phyloP scores from a whole-genome alignment of 2,113 vertebrate genomes.

The Chamaea fasciata region DNA sequence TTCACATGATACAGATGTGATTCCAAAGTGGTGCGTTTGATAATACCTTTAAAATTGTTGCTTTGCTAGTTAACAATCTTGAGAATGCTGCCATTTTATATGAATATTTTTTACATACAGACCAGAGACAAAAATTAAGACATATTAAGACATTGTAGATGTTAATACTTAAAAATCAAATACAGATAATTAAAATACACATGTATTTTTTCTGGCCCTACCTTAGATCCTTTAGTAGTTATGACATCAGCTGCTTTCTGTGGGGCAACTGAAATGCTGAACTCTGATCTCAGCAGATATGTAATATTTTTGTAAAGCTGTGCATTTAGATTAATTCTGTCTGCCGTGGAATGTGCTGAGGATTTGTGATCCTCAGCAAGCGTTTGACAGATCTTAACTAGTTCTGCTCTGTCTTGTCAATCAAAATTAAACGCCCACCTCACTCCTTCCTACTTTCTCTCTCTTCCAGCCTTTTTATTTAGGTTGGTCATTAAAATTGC shows the following conservation, averaged over 20 bases:
- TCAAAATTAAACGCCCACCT: constrained; percentile 52
- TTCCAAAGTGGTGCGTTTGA: background rate
- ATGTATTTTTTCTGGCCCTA: background rate
- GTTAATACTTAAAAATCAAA: background rate
- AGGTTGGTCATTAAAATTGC: constrained; percentile 55
- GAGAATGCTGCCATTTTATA: background rate
- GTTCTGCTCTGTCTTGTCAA: constrained; percentile 48
- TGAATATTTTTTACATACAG: too few relatives aligned
- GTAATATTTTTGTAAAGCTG: background rate
- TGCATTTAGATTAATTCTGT: constrained; percentile 28
- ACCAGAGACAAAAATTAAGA: background rate
- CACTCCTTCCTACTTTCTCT: constrained; percentile 53
- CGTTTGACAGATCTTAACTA: constrained; percentile 54
- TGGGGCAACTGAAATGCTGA: background rate
- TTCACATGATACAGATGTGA: background rate
- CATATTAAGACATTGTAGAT: background rate
- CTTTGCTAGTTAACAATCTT: background rate
- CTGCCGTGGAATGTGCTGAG: background rate
- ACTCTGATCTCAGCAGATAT: background rate
- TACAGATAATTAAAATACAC: background rate
- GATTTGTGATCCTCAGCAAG: constrained; percentile 41
- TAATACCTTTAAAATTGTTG: background rate
- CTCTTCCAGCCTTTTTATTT: constrained; percentile 47
- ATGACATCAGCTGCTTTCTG: background rate
- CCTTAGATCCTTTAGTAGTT: background rate